These are phyloP conservation scores for Ophiodon elongatus DNA, from an alignment of 2,113 vertebrate genomes.

Conservation along the genomic window DNA sequence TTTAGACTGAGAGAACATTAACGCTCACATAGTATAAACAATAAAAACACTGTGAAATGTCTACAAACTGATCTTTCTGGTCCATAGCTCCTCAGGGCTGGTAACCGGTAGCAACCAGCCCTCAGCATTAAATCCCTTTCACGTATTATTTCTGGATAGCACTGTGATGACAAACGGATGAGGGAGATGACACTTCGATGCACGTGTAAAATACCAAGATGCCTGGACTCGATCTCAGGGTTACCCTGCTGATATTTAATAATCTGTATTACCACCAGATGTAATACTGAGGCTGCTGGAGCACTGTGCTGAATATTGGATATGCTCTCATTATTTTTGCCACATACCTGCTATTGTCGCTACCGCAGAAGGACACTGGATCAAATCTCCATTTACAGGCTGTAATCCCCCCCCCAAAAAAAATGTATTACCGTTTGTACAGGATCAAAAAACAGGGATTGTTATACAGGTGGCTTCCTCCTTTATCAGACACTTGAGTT, in stretches of 20 bases:
- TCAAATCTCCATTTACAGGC: neutral
- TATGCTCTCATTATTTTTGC: neutral
- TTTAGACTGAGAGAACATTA: neutral
- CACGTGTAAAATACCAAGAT: neutral
- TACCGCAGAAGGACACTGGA: slow-evolving; percentile 7
- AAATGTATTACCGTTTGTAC: neutral
- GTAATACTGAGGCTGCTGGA: neutral
- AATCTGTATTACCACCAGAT: neutral
- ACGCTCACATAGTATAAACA: neutral
- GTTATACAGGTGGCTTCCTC: neutral
- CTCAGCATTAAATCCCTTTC: neutral
- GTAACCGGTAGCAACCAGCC: neutral
- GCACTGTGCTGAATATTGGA: neutral
- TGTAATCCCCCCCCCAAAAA: neutral
- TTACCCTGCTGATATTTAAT: slow-evolving; percentile 18
- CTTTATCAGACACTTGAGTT: neutral
- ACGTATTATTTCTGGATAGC: neutral
- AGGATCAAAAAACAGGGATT: neutral
- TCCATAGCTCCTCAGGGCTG: neutral
- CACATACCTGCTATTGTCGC: neutral
- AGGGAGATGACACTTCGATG: neutral
- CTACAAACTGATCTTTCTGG: neutral
- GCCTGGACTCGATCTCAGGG: neutral
- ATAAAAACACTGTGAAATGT: neutral
- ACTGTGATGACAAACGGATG: neutral